Evolutionary conservation across 2,888 invertebrate genomes (phyloP), one percentile per base, ranked within the genome.

Genomic region (Caenorhabditis wallacei): DNA sequence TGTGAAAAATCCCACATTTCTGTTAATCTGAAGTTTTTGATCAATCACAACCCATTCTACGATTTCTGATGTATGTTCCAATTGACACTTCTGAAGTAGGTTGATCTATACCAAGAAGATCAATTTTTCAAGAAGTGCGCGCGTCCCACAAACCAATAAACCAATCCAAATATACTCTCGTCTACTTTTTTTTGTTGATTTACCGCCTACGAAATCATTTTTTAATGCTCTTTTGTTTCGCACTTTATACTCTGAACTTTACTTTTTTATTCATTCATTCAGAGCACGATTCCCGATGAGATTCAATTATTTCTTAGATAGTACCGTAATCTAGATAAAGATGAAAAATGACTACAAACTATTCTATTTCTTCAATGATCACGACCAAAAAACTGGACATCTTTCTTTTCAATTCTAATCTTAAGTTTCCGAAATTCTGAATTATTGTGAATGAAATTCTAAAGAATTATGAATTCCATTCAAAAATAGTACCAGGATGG

Each of bases 121-220:
- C 48, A 20, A 1, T 48, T 46, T 46, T 63, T 26, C 61, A 63
- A 63, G 26, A 63, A 63, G 63, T 63, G 63, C 40, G 64, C 64
- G 48, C 64, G 30, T 51, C 64, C 48, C 64, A 64, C 64, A 64
- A 64, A 64, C 48, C 64, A 64, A 26, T 51, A 64, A 64, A 48
- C 48, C 64, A 63, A 63, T 63, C 40, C 59, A 61, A 61, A 64
- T 64, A 64, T 64, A 64, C 48, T 30, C 48, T 64, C 26, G 48
- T 51, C 35, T 30, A 48, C 48, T 18, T 24, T 30, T 64, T 48
- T 64, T 51, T 64, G 64, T 51, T 64, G 48, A 48, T 64, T 64
- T n/a, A 26, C 64, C 64, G 48, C 64, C 64, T 22, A 64, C 64
- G 48, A 64, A 64, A 63, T 30, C 48, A 30, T 30, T 64, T 64